Base-by-base conservation (phyloP, 2,797 vertebrate genomes). In the Galago senegalensis region DNA sequence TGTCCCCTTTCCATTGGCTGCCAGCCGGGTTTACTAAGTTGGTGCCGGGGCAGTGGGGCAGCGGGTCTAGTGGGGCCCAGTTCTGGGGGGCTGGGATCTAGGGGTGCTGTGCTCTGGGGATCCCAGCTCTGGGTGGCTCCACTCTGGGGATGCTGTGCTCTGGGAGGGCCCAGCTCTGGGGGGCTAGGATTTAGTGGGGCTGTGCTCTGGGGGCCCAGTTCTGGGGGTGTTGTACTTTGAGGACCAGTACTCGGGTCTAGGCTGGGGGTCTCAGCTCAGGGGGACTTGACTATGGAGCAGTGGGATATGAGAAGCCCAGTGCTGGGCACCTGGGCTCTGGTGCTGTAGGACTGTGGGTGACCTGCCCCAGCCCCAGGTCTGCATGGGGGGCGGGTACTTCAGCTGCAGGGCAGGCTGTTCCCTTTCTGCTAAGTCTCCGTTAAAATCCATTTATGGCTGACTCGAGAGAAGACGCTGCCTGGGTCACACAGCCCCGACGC, bases 1-100 rank as follows among this genome's bases (percentile, higher is more conserved):
- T 80, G 43, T 12, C 10, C 14, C 12, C 0, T 53, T 91, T 76
- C 69, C 81, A 97, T 27, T 97, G 94, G 93, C 61, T 79, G 43
- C 34, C 17, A 58, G 40, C 43, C 34, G 27, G 29, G 70, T 60
- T 49, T 18, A 53, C 70, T 70, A 5, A 49, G 34, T 72, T 7
- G 31, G 46, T 16, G 11, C 63, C 37, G 23, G 2, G 29, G 29
- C 65, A n/a, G 6, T n/a, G 40, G 65, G 49, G 9, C 20, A 31
- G 20, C 12, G 8, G 25, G 4, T 4, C 29, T 49, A 27, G 49
- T 14, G 9, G 16, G 16, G 53, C 34, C 1, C 58, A 20, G 56
- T 17, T 17, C 18, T 56, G 13, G 23, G 53, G 20, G n/a, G 14
- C 10, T 60, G 21, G 21, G 7, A 21, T 60, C 58, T 25, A 25